A percentile compares a stretch with the other conserved stretches of the same genome.
Evolutionary conservation across 2,113 vertebrate genomes (phyloP).

Genomic region (Oriolus oriolus): DNA sequence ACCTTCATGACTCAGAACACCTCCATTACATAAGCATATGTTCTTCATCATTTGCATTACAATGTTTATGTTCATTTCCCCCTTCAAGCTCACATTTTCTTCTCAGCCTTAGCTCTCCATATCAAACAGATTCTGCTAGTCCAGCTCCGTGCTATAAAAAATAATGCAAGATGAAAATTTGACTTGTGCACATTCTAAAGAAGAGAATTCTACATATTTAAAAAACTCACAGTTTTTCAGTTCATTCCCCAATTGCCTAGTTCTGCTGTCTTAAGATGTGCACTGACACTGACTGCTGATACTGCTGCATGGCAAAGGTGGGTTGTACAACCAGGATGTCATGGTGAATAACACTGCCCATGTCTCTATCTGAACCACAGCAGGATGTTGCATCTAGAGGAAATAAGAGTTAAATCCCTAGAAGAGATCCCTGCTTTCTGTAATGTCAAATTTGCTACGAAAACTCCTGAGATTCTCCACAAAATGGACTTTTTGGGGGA

Average conservation of each 20-base stretch:
- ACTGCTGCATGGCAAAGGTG: neutral
- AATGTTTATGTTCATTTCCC: neutral
- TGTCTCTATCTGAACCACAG: neutral
- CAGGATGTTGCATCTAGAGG: neutral
- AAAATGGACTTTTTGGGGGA: neutral
- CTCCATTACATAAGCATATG: neutral
- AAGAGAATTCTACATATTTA: neutral
- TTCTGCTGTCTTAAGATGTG: neutral
- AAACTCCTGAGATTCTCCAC: neutral
- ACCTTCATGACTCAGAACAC: neutral
- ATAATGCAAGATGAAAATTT: neutral
- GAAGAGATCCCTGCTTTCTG: neutral
- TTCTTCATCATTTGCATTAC: neutral
- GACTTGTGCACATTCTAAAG: neutral
- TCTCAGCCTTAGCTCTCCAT: neutral
- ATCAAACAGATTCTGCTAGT: neutral
- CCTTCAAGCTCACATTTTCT: neutral
- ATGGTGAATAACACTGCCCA: neutral
- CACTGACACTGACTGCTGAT: neutral
- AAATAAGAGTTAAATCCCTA: neutral
- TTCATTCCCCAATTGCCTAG: neutral
- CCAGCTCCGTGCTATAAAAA: neutral
- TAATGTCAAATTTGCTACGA: neutral
- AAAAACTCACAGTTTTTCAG: accelerated
- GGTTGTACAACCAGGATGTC: neutral